These are phyloP conservation scores for Glyptemys insculpta DNA, from an alignment of 2,797 vertebrate genomes.

Conservation along the genomic window DNA sequence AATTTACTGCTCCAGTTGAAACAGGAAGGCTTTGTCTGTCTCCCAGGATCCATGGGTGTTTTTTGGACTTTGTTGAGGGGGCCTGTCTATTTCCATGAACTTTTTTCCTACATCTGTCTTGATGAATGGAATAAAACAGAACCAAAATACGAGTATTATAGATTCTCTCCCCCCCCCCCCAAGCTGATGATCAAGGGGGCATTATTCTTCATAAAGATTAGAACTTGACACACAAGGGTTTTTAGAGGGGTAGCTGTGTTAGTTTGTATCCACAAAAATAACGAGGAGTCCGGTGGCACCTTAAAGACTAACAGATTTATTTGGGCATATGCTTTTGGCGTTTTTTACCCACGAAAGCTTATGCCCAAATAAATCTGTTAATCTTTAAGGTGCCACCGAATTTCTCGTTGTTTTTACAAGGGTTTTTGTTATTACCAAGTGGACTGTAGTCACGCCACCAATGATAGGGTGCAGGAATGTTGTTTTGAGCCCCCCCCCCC, in stretches of 20 bases:
- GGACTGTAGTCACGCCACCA: background rate
- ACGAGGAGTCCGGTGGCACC: too few relatives aligned
- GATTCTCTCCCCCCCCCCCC: too few relatives aligned
- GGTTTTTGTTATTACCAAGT: rapidly evolving
- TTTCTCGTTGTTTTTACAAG: too few relatives aligned
- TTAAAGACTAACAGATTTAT: too few relatives aligned
- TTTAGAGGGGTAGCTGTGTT: background rate
- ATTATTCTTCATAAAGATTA: rapidly evolving
- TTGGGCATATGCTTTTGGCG: too few relatives aligned
- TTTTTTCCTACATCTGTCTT: background rate
- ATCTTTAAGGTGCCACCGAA: too few relatives aligned
- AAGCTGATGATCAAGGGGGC: rapidly evolving
- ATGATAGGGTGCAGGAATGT: background rate
- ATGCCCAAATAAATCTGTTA: too few relatives aligned
- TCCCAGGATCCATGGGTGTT: background rate
- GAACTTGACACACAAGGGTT: rapidly evolving
- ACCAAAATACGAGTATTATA: background rate
- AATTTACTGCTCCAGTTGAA: background rate
- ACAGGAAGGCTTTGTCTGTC: background rate
- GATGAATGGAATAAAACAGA: background rate
- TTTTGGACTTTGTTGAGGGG: background rate
- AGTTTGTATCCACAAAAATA: too few relatives aligned
- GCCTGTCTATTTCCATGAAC: background rate
- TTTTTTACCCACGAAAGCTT: too few relatives aligned
- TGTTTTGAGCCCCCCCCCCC: too few relatives aligned